Evolutionary conservation across 2,888 invertebrate genomes (phyloP).

Genomic region (Leptopterna dolabrata): DNA sequence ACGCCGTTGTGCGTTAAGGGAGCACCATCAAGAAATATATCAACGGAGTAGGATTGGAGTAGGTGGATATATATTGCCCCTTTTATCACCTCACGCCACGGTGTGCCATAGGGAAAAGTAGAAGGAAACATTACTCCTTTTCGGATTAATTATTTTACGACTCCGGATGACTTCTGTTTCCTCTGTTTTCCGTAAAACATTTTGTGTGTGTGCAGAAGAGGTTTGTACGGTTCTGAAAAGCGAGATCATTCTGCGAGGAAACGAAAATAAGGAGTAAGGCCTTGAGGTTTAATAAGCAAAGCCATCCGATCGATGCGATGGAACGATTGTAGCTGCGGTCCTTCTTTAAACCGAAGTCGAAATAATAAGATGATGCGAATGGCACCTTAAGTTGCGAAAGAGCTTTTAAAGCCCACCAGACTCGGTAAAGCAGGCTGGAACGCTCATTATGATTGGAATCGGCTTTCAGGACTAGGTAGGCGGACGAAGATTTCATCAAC

Average conservation of each 20-base stretch:
- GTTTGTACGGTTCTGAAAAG: background rate
- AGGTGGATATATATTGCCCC: background rate
- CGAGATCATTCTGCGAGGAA: background rate
- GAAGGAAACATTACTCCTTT: background rate
- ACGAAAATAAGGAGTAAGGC: background rate
- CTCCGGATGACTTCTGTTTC: background rate
- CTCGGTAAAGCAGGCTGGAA: too few relatives aligned
- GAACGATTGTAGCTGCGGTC: too few relatives aligned
- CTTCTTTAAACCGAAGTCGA: too few relatives aligned
- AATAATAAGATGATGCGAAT: too few relatives aligned
- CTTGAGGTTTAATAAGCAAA: background rate
- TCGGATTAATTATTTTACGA: conserved; percentile 8
- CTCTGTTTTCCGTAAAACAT: background rate
- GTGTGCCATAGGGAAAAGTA: background rate
- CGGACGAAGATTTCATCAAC: too few relatives aligned
- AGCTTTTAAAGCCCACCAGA: too few relatives aligned
- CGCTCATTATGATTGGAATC: too few relatives aligned
- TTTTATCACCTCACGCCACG: background rate
- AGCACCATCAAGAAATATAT: background rate
- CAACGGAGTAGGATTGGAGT: conserved; percentile 1
- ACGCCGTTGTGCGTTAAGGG: background rate
- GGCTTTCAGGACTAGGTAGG: too few relatives aligned
- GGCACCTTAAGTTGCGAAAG: too few relatives aligned
- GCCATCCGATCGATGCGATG: background rate
- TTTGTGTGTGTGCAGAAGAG: background rate